Base-by-base conservation (phyloP, 2,888 invertebrate genomes). In the Plagodis pulveraria region DNA sequence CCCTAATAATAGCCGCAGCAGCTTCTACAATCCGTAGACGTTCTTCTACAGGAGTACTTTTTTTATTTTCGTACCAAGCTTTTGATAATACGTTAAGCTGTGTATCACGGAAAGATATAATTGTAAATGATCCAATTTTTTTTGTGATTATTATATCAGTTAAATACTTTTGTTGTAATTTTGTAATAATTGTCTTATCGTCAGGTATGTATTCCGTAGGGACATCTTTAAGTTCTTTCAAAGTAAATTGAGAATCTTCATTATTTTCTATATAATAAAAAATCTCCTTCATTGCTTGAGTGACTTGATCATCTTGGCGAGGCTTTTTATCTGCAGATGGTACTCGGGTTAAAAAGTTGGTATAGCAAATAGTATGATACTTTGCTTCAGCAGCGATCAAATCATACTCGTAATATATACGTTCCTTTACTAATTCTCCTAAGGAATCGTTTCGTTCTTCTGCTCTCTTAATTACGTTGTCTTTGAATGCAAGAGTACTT, bases 211-310 rank as follows among this genome's bases (percentile, higher is more conserved):
- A 77, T 44, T 67, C 76, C 58, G 73, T 77, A 54, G 56, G 59
- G 66, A 77, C 72, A 73, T 74, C 69, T 73, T 74, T 74, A 65
- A 81, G 73, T 56, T 82, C 77, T 73, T 74, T 74, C 54, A 82
- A 67, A 56, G 78, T 80, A 70, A 81, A 83, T 77, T 83, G 80
- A 56, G 76, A 82, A 76, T 81, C 80, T 52, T 72, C 70, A 71
- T 75, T 73, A 74, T 72, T 79, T 78, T 83, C 77, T 58, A 82
- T 80, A 61, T 80, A 82, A 71, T 42, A 51, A 70, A 77, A 81
- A 75, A 81, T 74, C 70, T 80, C 73, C 57, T 67, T 58, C 80
- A 83, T 80, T 69, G 81, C 77, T 78, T 74, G 56, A 60, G 74
- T 74, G 56, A 81, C 78, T 76, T 77, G 72, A 76, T 78, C 63